Evolutionary conservation across 2,888 invertebrate species (phyloP), one percentile per base, ranked within the genome.

Genomic region (Punctoribates punctum): DNA sequence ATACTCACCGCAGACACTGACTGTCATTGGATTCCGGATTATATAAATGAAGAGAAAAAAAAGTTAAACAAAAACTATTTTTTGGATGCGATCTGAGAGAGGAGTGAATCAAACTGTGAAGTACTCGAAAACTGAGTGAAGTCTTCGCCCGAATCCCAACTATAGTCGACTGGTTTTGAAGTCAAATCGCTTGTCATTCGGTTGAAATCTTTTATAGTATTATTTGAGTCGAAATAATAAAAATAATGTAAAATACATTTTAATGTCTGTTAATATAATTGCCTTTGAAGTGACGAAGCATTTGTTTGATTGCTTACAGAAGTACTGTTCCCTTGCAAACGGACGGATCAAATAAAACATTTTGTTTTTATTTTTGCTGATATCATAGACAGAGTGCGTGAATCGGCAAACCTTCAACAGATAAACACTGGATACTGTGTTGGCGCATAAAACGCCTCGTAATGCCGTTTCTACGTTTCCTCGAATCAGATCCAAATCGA

Each of bases 321-420:
- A 38, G 20, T 20, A 67, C 20, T 67, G 38, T 34, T 38, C 20
- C 38, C 38, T 67, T 25, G 17, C 29, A 38, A 67, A 67, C 34
- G 17, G 34, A 67, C 29, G 38, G 20, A 34, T 67, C 13, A 67
- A 67, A 67, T 67, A 34, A 67, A 67, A 38, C 38, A 34, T 67
- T 67, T 67, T 67, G 67, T 67, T 67, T 67, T 42, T 27, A 17
- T 38, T 67, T 67, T 67, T 67, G 67, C 67, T 67, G 67, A 67
- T 67, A 67, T 67, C 67, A 67, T 38, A 67, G 60, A 60, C 27
- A 27, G 60, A 67, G 42, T 67, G 62, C 67, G 67, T 67, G 67
- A 67, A 67, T 67, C 20, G 67, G 67, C 67, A 67, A 67, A 67
- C 38, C 34, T 67, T 38, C 29, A 20, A n/a, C 38, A 34, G 34